phyloP scores from a whole-genome alignment of 2,797 vertebrate species.

The Eulemur mongoz region DNA sequence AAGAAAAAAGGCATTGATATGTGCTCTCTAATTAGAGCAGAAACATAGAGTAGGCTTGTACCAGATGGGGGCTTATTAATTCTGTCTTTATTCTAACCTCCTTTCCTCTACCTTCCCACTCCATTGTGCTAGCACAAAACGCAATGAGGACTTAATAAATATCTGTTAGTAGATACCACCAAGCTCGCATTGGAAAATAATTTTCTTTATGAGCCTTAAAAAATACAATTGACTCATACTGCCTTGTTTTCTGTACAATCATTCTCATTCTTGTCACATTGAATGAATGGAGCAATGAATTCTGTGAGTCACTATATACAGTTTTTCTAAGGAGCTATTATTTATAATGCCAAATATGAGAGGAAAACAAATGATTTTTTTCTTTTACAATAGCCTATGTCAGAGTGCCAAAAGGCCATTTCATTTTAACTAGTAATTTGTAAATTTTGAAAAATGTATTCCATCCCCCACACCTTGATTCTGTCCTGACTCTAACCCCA shows the following conservation, averaged over 20 bases:
- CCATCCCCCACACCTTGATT: not conserved
- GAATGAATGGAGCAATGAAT: constrained; percentile 59
- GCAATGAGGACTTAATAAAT: constrained; percentile 1
- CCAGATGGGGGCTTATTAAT: not conserved
- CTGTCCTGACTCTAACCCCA: not conserved
- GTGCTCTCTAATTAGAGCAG: not conserved
- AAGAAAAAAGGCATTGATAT: not conserved
- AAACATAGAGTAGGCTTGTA: not conserved
- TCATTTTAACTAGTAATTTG: constrained; percentile 53
- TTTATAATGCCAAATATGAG: constrained; percentile 62
- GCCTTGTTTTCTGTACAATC: constrained; percentile 33
- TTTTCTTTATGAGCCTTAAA: constrained; percentile 26
- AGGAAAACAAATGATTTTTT: constrained; percentile 63
- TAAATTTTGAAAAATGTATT: constrained; percentile 49
- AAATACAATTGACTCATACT: not conserved
- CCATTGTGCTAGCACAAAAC: not conserved
- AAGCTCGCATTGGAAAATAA: not conserved
- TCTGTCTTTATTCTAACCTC: not conserved
- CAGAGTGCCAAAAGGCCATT: constrained; percentile 16
- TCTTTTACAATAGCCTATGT: constrained; percentile 13
- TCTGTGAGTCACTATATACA: constrained; percentile 34
- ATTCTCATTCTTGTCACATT: constrained; percentile 68
- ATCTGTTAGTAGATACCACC: constrained; percentile 36
- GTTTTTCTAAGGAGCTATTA: constrained; percentile 63
- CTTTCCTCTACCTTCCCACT: not conserved